Evolutionary conservation across 2,113 vertebrate genomes (phyloP), one percentile per base, ranked within the genome.

Genomic region (Calyptomena viridis): DNA sequence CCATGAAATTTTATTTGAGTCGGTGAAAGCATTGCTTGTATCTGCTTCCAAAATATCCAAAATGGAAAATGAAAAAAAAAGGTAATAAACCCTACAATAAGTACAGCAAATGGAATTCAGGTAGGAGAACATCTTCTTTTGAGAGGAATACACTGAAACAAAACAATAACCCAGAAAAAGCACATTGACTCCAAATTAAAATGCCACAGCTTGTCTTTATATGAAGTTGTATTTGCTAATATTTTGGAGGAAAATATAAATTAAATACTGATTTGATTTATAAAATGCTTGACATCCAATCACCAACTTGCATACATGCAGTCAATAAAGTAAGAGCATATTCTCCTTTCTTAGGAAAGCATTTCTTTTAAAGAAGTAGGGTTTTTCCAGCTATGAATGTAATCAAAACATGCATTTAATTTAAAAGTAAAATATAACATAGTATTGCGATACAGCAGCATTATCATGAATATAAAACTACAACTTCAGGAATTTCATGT

Each of bases 181-280:
- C 21, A 71, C 5, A 24, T 1, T 37, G 39, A 27, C 15, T 96
- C 10, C 40, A 82, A 60, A 33, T 40, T 72, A 93, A 77, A 96
- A 84, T 40, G 81, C 46, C 55, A 64, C 42, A 71, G 50, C 27
- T 76, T 87, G 27, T 27, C 40, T 79, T 83, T 69, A 33, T 40
- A 80, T 37, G 25, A 92, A 76, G 92, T 49, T 62, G 22, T 47
- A 87, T 49, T 84, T 90, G 63, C 25, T 72, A 67, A 72, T 60
- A 31, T 89, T 89, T 66, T 63, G 42, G 23, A 91, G 62, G 53
- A 91, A 92, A 95, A 80, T 66, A 89, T 18, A 75, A 80, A 91
- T 59, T 59, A 89, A 96, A 85, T 42, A 58, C 33, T 87, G 53
- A 42, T 91, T 84, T 92, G n/a, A 83, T 73, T 78, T 91, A 77